A percentile compares a stretch with the other conserved stretches of the same genome.
Evolutionary conservation across 2,888 invertebrate species (phyloP).

Genomic region (Drosophila anomelani): DNA sequence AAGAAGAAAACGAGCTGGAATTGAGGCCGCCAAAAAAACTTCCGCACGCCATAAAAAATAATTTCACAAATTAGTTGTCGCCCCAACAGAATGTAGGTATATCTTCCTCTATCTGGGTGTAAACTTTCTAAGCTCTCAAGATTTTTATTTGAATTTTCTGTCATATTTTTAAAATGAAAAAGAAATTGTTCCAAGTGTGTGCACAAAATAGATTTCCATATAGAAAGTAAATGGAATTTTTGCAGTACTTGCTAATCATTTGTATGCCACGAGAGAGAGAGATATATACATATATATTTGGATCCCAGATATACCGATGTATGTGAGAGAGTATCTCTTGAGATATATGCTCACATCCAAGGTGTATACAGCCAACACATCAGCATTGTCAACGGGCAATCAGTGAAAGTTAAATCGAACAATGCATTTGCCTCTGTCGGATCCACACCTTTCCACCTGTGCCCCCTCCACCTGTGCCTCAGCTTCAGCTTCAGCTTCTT

Average conservation of each 20-base stretch:
- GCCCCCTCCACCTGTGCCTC: background rate
- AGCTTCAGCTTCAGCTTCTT: slow-evolving; percentile 22
- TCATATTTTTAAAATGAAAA: background rate
- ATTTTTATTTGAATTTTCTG: slow-evolving; percentile 20
- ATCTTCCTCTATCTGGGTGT: slow-evolving; percentile 26
- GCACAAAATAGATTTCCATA: slow-evolving; percentile 47
- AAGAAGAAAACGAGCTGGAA: slow-evolving; percentile 10
- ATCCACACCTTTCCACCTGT: slow-evolving; percentile 16
- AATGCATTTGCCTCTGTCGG: slow-evolving; percentile 55
- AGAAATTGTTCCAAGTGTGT: slow-evolving; percentile 25
- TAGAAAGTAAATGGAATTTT: slow-evolving; percentile 58
- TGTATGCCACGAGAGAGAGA: slow-evolving; percentile 12
- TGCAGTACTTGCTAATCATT: slow-evolving; percentile 56
- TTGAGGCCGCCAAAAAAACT: slow-evolving; percentile 32
- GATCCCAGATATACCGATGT: background rate
- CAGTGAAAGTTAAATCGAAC: slow-evolving; percentile 78
- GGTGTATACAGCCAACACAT: slow-evolving; percentile 16
- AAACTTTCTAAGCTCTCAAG: slow-evolving; percentile 47
- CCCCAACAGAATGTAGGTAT: slow-evolving; percentile 8
- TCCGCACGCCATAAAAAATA: slow-evolving; percentile 43
- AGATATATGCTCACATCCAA: background rate
- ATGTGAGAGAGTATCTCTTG: background rate
- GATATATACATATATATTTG: slow-evolving; percentile 5
- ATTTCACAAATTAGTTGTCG: slow-evolving; percentile 43
- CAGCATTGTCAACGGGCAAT: slow-evolving; percentile 75